Evolutionary conservation across 1,140 invertebrate genomes (phyloP), one percentile per base, ranked within the genome.

Genomic region (Micrasema longulum): DNA sequence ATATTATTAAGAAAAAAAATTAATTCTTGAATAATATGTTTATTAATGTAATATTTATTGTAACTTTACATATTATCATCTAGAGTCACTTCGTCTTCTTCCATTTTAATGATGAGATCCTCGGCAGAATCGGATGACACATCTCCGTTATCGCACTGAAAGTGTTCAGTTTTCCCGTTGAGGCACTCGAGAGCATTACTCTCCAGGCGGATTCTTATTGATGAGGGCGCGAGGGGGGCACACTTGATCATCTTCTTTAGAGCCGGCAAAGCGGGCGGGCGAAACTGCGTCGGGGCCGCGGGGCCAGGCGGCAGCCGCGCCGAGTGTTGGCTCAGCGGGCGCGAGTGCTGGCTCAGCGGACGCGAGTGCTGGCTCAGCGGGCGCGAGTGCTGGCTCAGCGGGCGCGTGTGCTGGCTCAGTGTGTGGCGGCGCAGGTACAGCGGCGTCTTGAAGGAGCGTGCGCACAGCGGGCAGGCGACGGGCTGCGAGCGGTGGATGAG

Each of bases 401-500:
- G n/a, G n/a, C n/a, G 65, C n/a, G 60, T 78, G 79, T 85, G 84
- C 79, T 85, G 83, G 77, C 83, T 83, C 77, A 85, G 82, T 78
- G 81, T 85, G 83, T 92, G 91, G 65, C 91, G 87, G 78, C 90
- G 88, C 77, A 92, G 87, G 82, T 92, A 92, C 77, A 92, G 87
- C 86, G 91, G 90, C 80, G 90, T 92, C 87, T 92, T 92, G 87
- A 92, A 92, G 79, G 88, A 87, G 87, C 91, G 91, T 79, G 88
- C 88, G 85, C 91, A 92, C 75, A 90, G 86, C 79, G 87, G 87
- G 86, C 91, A 92, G 81, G 87, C 88, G 76, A 91, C 90, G 82
- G 89, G 90, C 83, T 90, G 90, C 78, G 91, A 90, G 85, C 91
- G 90, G 86, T 92, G 91, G 84, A 92, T 92, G 76, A 92, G 88